Conservation (phyloP, 2,888 invertebrate genomes). For the Archaeoteleia sp. region DNA sequence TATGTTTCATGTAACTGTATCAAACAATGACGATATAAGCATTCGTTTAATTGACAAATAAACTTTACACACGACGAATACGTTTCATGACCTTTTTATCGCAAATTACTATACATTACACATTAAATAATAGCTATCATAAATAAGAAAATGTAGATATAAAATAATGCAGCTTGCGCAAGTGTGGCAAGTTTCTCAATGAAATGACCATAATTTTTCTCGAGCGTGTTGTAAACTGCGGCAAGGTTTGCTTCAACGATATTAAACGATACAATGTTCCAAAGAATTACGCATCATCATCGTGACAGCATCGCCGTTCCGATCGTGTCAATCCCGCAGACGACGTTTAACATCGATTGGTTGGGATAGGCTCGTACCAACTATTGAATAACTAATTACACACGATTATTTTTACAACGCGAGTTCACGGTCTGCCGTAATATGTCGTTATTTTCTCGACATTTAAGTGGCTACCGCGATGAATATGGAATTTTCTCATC, state of each 20-base stretch:
- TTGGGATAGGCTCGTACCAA: constrained; percentile 22
- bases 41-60: no score
- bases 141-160: neutral
- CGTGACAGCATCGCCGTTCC: constrained; percentile 19
- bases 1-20: no score
- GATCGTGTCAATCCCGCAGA: constrained; percentile 32
- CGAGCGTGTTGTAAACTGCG: neutral
- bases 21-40: no score
- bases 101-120: no score
- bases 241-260: neutral
- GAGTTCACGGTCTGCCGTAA: constrained; percentile 32
- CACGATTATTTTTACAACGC: constrained; percentile 25
- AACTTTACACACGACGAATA: no score
- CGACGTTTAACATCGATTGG: constrained; percentile 23
- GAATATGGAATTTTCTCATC: constrained; percentile 31
- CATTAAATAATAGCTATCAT: no score
- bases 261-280: neutral
- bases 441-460: constrained; percentile 18
- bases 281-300: constrained; percentile 4
- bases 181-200: neutral
- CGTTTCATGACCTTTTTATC: no score
- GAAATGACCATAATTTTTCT: neutral
- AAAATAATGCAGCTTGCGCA: neutral
- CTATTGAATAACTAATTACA: constrained; percentile 39
- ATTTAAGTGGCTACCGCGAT: constrained; percentile 20